phyloP scores from a whole-genome alignment of 2,888 invertebrate genomes.

The Lottia gigantea region DNA sequence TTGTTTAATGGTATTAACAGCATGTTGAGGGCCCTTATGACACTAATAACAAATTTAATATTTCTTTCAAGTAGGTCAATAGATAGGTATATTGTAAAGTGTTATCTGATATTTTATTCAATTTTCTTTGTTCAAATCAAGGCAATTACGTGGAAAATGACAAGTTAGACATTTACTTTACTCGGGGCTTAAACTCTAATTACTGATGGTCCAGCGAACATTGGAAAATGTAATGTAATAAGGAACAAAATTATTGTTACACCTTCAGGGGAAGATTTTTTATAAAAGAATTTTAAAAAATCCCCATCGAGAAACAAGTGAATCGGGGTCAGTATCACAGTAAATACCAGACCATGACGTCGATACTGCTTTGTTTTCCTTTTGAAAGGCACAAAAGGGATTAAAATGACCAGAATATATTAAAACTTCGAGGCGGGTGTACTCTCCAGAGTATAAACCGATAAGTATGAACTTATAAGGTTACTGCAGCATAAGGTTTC shows the following conservation, averaged over 20 bases:
- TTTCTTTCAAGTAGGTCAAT: conserved; percentile 6
- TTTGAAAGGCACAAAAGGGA: no score
- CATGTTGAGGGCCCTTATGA: conserved; percentile 7
- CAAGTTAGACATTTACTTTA: not conserved
- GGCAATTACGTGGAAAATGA: not conserved
- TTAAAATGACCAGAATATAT: no score
- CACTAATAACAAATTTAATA: not conserved
- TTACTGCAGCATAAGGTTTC: no score
- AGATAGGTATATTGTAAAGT: not conserved
- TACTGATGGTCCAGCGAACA: conserved; percentile 3
- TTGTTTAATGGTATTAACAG: conserved; percentile 6
- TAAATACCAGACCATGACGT: no score
- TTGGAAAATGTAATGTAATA: conserved; percentile 8
- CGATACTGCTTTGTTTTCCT: no score
- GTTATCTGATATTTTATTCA: not conserved
- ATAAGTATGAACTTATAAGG: no score
- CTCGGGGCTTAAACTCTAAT: not conserved
- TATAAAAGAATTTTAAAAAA: no score
- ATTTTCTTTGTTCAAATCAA: conserved; percentile 5
- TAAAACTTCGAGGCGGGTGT: no score
- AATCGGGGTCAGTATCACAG: no score
- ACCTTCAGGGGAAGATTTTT: not conserved
- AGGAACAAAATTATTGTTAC: conserved; percentile 4
- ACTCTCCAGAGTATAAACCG: no score
- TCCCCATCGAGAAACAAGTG: no score